Percentiles rank a stretch among this genome's conserved stretches.
phyloP scores from a whole-genome alignment of 1,140 invertebrate genomes.

The Meloidogyne floridensis region DNA sequence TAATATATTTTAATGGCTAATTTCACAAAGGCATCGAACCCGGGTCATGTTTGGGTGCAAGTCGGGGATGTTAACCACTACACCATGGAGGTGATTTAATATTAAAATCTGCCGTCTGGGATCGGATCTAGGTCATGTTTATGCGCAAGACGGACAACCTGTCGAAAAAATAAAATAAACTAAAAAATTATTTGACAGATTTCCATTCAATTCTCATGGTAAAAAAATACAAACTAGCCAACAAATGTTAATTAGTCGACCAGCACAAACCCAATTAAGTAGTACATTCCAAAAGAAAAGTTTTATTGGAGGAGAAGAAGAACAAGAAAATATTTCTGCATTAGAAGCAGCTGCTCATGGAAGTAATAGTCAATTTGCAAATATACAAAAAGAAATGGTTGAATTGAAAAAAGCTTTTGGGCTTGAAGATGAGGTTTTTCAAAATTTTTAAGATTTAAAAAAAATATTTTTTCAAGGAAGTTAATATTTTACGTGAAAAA shows the following conservation, averaged over 20 bases:
- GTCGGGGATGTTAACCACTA: background rate
- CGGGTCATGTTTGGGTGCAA: background rate
- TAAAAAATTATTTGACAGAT: background rate
- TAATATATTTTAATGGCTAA: background rate
- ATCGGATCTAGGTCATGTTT: too few species aligned
- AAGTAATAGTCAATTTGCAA: background rate
- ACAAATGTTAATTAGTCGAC: constrained; percentile 12
- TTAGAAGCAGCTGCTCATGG: background rate
- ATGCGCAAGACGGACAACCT: too few species aligned
- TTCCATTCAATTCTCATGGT: background rate
- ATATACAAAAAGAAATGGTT: constrained; percentile 6
- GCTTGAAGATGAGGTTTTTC: constrained; percentile 16
- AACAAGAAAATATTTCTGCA: background rate
- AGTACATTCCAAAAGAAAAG: constrained; percentile 30
- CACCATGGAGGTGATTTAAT: background rate
- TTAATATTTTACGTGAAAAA: background rate
- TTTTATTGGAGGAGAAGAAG: background rate
- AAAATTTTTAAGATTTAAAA: background rate
- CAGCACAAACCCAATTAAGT: constrained; percentile 29
- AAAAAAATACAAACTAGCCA: constrained; percentile 17
- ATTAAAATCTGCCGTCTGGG: background rate
- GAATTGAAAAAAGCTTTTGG: constrained; percentile 27
- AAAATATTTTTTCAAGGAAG: background rate
- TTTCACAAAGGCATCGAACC: background rate
- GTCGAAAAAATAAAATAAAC: background rate